Percentiles rank a stretch among this genome's conserved stretches.
These are phyloP conservation scores for Pionites leucogaster DNA, from an alignment of 2,113 vertebrate genomes.

Conservation along the genomic window DNA sequence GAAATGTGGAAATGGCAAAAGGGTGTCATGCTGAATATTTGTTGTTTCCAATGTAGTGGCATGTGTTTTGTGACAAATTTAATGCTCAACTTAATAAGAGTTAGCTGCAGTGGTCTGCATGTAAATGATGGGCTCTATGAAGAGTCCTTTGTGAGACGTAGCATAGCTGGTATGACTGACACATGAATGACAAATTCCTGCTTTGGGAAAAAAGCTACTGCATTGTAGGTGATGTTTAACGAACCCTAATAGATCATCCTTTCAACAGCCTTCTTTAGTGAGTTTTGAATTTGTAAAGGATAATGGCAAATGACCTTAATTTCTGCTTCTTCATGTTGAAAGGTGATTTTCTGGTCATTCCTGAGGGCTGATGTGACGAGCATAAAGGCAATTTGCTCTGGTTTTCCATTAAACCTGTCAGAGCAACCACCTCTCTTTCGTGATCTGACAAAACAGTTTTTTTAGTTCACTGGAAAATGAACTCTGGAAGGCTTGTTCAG, in stretches of 20 bases:
- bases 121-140: background rate
- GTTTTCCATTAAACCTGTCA: constrained; percentile 3
- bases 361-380: background rate
- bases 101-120: background rate
- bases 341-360: constrained; percentile 21
- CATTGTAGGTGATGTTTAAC: background rate
- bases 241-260: background rate
- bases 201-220: background rate
- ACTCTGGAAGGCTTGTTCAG: background rate
- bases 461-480: background rate
- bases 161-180: background rate
- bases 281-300: background rate
- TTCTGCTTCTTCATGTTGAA: constrained; percentile 28
- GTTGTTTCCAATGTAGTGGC: background rate
- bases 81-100: background rate
- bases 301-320: background rate
- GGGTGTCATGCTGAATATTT: background rate
- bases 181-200: background rate
- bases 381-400: background rate
- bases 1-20: background rate
- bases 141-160: background rate
- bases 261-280: background rate
- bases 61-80: background rate
- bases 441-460: background rate
- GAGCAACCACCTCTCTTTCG: background rate